phyloP scores from a whole-genome alignment of 2,797 vertebrate genomes.

The Acestrorhynchus altus region DNA sequence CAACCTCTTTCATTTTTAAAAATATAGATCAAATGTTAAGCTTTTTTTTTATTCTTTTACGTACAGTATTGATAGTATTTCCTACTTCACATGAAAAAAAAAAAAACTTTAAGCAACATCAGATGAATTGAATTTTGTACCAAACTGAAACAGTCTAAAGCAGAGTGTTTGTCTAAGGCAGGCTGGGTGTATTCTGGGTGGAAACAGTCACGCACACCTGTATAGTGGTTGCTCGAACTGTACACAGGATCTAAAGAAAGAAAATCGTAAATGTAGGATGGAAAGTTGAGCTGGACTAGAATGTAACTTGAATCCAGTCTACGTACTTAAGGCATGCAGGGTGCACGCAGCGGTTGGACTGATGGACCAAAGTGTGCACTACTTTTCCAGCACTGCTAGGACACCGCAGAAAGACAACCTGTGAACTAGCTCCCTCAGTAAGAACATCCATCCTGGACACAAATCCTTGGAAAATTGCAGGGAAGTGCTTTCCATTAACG shows the following conservation, averaged over 20 bases:
- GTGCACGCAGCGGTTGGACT: slow-evolving; percentile 35
- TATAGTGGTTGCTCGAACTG: slow-evolving; percentile 50
- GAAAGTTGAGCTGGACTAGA: slow-evolving; percentile 58
- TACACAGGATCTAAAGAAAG: slow-evolving; percentile 52
- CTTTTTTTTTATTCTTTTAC: no score
- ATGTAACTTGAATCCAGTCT: slow-evolving; percentile 64
- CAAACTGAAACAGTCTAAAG: background rate
- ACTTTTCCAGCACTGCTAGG: slow-evolving; percentile 9
- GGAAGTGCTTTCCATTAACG: slow-evolving; percentile 67
- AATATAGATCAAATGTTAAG: no score
- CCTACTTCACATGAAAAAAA: no score
- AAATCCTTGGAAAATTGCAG: slow-evolving; percentile 62
- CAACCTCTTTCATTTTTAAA: no score
- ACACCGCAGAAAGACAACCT: slow-evolving; percentile 37
- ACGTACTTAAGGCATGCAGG: slow-evolving; percentile 11
- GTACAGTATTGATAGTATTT: no score
- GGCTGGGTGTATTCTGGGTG: background rate
- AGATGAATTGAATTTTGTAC: background rate
- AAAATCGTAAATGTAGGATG: slow-evolving; percentile 63
- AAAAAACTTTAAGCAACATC: background rate
- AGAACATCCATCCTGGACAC: slow-evolving; percentile 4
- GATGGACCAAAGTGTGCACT: slow-evolving; percentile 10
- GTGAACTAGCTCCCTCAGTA: slow-evolving; percentile 62
- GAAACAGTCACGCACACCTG: background rate
- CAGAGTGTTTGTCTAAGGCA: background rate